These are phyloP conservation scores for Porites divaricata DNA, from an alignment of 92 coral and sea anemone genomes.

Conservation along the genomic window DNA sequence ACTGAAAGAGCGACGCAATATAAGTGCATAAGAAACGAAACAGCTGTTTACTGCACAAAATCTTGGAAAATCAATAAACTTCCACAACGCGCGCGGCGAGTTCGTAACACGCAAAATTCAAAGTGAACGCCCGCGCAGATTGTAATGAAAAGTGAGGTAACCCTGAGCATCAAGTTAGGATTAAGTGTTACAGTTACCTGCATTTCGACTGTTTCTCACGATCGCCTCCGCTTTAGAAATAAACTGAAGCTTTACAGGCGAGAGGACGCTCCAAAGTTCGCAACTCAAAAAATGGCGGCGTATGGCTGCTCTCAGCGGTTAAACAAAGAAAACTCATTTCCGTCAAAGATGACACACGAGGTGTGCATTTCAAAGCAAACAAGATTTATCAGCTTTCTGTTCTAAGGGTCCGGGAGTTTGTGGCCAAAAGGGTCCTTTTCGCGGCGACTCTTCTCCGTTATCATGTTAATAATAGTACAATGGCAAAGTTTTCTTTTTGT, in stretches of 20 bases:
- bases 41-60: no score
- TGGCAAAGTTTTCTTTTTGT: no score
- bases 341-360: neutral
- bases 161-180: neutral
- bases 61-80: no score
- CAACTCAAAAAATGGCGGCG: neutral
- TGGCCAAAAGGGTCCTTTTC: no score
- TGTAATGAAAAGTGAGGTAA: no score
- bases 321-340: neutral
- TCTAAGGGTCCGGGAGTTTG: no score
- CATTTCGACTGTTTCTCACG: neutral
- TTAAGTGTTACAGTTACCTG: constrained; percentile 9
- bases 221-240: neutral
- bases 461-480: no score
- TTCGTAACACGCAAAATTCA: neutral
- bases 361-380: neutral
- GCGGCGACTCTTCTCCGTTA: no score
- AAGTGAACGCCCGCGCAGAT: neutral
- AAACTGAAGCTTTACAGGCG: neutral
- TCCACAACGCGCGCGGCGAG: neutral
- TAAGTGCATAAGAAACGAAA: no score
- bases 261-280: neutral
- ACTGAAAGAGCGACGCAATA: no score
- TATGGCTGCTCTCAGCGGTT: neutral
- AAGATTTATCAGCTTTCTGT: no score